Evolutionary conservation across 1,140 invertebrate species (phyloP), one percentile per base, ranked within the genome.

Genomic region (Colletes gigas): DNA sequence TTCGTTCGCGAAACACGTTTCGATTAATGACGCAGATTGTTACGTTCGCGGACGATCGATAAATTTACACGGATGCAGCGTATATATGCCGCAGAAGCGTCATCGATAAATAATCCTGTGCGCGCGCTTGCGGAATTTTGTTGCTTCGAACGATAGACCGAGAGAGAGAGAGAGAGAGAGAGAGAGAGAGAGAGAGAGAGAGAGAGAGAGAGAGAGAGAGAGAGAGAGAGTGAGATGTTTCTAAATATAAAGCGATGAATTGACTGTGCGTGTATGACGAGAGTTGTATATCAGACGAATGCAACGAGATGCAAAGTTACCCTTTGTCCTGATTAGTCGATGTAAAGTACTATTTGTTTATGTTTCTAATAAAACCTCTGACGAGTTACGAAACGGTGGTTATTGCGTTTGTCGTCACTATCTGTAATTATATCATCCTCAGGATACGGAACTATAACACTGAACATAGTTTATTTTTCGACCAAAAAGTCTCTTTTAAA

Each of bases 341-440:
- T 68, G 71, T 80, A 68, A 75, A 67, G 66, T 75, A 68, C n/a
- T 88, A 86, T 88, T 88, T 88, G 80, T 86, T 88, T 88, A 84
- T 86, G 77, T 88, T 88, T 84, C 80, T 88, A 88, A 86, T 84
- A 88, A 88, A 88, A 88, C 19, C 17, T 57, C 52, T 52, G 71
- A 80, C 55, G 57, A 62, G 63, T 63, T 71, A 75, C 57, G 47
- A 52, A 50, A 21, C 9, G 21, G 9, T 30, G 19, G 14, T 57
- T 79, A 47, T 17, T 55, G 2, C 39, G 17, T 30, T 41, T 21
- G 1, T 17, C 50, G 17, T 19, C 17, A 14, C 5, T 5, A 12
- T 2, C 50, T 15, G 6, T 1, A 39, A 39, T 7, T 15, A 12
- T 19, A 19, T 52, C 39, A 6, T 74, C 44, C 2, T n/a, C 17